A percentile compares a stretch with the other conserved stretches of the same genome.
Conservation (phyloP, 1,140 invertebrate genomes). For the Brachionus plicatilis region DNA sequence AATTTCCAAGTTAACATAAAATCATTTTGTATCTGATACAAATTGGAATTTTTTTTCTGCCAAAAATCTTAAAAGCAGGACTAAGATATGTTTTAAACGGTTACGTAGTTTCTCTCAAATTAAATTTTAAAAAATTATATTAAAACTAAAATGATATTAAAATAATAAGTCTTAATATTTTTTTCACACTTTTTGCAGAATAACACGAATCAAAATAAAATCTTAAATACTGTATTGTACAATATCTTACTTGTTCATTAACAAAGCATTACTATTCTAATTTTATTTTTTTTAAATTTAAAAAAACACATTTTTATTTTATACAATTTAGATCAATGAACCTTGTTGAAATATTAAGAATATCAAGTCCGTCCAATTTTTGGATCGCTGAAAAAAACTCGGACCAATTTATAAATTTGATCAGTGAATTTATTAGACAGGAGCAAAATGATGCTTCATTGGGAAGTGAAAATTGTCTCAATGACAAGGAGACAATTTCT, state of each 20-base stretch:
- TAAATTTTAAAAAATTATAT: too few species aligned
- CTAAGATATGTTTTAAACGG: too few species aligned
- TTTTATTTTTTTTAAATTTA: not conserved
- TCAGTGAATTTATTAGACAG: not conserved
- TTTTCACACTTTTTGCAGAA: too few species aligned
- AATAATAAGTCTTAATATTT: too few species aligned
- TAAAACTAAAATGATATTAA: too few species aligned
- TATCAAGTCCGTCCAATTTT: not conserved
- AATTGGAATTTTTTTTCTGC: too few species aligned
- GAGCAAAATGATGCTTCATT: not conserved
- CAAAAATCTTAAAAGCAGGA: too few species aligned
- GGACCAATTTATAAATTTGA: not conserved
- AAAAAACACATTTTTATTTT: not conserved
- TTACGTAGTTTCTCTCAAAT: too few species aligned
- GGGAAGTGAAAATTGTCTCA: not conserved
- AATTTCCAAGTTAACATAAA: too few species aligned
- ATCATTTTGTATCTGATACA: too few species aligned
- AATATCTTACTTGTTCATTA: not conserved
- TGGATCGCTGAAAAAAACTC: slow-evolving; percentile 24
- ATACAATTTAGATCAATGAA: slow-evolving; percentile 18
- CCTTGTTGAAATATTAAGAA: not conserved
- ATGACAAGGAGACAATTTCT: not conserved
- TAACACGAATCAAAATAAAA: too few species aligned
- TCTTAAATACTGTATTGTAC: not conserved
- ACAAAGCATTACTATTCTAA: not conserved